Conservation (phyloP, 2,888 invertebrate genomes). For the Opisthograptis luteolata region DNA sequence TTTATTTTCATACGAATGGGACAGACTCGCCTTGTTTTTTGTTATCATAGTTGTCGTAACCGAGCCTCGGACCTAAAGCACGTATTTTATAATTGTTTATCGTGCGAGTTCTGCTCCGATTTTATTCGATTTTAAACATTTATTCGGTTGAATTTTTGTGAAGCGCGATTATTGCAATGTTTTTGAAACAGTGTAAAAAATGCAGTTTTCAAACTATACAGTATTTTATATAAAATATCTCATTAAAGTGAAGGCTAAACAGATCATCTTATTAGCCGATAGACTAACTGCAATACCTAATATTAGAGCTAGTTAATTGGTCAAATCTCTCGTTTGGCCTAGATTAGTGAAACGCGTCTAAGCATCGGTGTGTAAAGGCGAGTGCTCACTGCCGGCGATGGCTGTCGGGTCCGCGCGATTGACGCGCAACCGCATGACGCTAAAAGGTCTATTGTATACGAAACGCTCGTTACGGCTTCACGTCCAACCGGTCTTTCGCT, state of each 20-base stretch:
- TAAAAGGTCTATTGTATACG: constrained; percentile 85
- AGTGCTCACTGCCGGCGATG: constrained; percentile 56
- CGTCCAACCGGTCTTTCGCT: constrained; percentile 79
- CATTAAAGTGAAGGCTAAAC: constrained; percentile 21
- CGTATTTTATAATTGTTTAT: constrained; percentile 64
- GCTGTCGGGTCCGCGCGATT: constrained; percentile 60
- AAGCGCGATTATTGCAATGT: not conserved
- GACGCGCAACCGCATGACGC: constrained; percentile 79
- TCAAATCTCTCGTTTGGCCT: constrained; percentile 20
- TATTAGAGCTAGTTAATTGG: constrained; percentile 24
- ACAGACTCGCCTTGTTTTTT: constrained; percentile 76
- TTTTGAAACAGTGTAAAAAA: not conserved
- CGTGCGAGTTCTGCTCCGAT: constrained; percentile 41
- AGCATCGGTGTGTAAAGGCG: constrained; percentile 55
- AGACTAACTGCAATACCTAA: constrained; percentile 18
- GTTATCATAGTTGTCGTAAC: constrained; percentile 75
- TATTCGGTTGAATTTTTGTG: constrained; percentile 8
- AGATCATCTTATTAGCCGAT: constrained; percentile 21
- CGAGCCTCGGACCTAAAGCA: constrained; percentile 66
- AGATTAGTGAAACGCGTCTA: constrained; percentile 18
- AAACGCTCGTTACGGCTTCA: constrained; percentile 76
- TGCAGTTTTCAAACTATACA: not conserved
- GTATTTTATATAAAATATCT: no score
- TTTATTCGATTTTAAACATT: constrained; percentile 19
- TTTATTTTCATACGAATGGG: constrained; percentile 82